Base-by-base conservation (phyloP, 2,888 invertebrate genomes). In the Epiblema foenella region DNA sequence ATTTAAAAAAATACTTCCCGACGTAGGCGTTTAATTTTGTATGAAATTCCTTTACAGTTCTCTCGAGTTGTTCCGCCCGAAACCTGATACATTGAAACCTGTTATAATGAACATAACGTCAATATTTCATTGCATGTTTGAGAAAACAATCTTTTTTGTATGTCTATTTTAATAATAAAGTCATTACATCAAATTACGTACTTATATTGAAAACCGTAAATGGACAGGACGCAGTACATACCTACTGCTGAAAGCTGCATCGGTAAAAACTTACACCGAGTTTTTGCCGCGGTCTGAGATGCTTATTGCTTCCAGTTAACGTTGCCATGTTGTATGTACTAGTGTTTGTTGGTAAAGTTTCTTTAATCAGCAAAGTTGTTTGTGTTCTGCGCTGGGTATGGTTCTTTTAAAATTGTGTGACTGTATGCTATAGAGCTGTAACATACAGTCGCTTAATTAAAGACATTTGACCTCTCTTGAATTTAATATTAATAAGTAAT, bases 301-400 rank as follows among this genome's bases (percentile, higher is more conserved):
- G 69, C 49, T 71, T 66, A 66, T 65, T 66, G 62, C 71, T 20
- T 56, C 56, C 62, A 56, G 49, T 62, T 71, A 62, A 67, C 71
- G 60, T n/a, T 42, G 0, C 58, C 42, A n/a, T 42, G 1, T n/a
- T 24, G 39, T 39, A 20, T 49, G 58, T 17, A 29, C 24, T 66
- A 29, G 57, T 24, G 59, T 54, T 59, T 62, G 56, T 62, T 71
- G 17, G 24, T 62, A 33, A 66, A 67, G 39, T 71, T 71, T 54
- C 60, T 67, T 71, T 67, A 71, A 71, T 67, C 62, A 71, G 67
- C 49, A 67, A 71, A 67, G 66, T 71, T 67, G 66, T 71, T 71
- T 49, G 67, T 49, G 51, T 46, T 51, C 58, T 42, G 56, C 15
- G 15, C 33, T 20, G 12, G 17, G 65, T 59, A 64, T 64, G n/a